Conservation (phyloP, 1,140 invertebrate genomes). For the Euwallacea similis region DNA sequence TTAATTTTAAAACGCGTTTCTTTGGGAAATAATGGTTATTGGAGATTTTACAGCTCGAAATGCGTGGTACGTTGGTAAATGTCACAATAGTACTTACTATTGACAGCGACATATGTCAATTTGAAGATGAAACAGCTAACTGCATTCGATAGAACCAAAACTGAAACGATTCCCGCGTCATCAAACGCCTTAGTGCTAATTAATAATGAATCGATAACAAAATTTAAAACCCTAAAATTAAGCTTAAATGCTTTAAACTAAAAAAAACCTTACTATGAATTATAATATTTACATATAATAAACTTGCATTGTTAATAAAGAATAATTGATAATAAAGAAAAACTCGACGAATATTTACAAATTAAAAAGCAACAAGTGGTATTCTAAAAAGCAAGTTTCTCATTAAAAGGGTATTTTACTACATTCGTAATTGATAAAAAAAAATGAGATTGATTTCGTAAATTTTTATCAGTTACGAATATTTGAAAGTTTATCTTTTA, state of each 20-base stretch:
- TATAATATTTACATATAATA: slow-evolving; percentile 15
- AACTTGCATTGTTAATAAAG: slow-evolving; percentile 20
- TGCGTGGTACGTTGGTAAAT: too few species aligned
- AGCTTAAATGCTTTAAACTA: slow-evolving; percentile 24
- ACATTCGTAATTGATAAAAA: too few species aligned
- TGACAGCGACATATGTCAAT: too few species aligned
- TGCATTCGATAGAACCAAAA: slow-evolving; percentile 12
- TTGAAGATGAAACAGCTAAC: too few species aligned
- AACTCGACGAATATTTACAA: slow-evolving; percentile 11
- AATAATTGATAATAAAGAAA: slow-evolving; percentile 10
- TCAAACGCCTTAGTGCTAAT: background rate
- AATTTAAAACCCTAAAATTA: slow-evolving; percentile 26
- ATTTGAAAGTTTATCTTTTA: too few species aligned
- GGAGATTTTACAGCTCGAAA: too few species aligned
- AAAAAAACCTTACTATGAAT: slow-evolving; percentile 11
- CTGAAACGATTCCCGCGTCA: slow-evolving; percentile 14
- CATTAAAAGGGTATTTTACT: slow-evolving; percentile 2
- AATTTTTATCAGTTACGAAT: too few species aligned
- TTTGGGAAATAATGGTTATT: too few species aligned
- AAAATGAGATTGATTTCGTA: too few species aligned
- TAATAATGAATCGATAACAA: slow-evolving; percentile 12
- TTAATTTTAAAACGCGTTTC: too few species aligned
- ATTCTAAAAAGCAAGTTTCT: slow-evolving; percentile 20
- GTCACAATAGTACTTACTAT: too few species aligned
- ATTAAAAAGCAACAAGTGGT: slow-evolving; percentile 26